Evolutionary conservation across 1,140 invertebrate species (phyloP), one percentile per base, ranked within the genome.

Genomic region (Heliothis subflexa): DNA sequence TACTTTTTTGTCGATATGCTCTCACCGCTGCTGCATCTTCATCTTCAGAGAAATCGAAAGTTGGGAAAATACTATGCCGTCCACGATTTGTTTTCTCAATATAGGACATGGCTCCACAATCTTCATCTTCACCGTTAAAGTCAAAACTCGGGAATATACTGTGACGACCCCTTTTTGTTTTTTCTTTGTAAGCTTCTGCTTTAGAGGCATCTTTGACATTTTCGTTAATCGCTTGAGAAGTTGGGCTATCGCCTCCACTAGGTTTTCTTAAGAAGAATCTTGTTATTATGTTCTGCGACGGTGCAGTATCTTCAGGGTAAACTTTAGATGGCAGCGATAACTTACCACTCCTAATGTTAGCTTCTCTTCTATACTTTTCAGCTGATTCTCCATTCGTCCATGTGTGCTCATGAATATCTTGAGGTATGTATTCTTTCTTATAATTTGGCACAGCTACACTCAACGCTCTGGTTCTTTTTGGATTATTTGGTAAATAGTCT

Each of bases 361-460:
- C 95, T 77, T 95, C 91, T 80, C 95, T 94, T 83, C 95, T 95
- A 62, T 95, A 95, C 81, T 96, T 96, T 57, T 94, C 95, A 2
- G 95, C 94, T 0, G 96, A 95, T 21, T 95, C 95, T n/a, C 95
- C 95, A 82, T 96, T 96, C 5, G 96, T 96, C 97, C 97, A 97
- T 0, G 97, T 97, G 86, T 95, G 95, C 40, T 97, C 96, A 68
- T 95, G 87, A 95, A 66, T 90, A 87, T 87, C 68, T 33, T 74
- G 52, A 79, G 90, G 4, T 79, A 94, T 81, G 80, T 88, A 84
- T 88, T 95, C 72, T 82, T 91, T 82, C 93, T 86, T 95, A 78
- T 91, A 92, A 71, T 92, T 93, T 3, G 93, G 93, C 0, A 95
- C 93, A 55, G 93, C 90, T 64, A 95, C 92, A 84, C 94, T 95